Evolutionary conservation across 2,113 vertebrate species (phyloP).

Genomic region (Apus apus): DNA sequence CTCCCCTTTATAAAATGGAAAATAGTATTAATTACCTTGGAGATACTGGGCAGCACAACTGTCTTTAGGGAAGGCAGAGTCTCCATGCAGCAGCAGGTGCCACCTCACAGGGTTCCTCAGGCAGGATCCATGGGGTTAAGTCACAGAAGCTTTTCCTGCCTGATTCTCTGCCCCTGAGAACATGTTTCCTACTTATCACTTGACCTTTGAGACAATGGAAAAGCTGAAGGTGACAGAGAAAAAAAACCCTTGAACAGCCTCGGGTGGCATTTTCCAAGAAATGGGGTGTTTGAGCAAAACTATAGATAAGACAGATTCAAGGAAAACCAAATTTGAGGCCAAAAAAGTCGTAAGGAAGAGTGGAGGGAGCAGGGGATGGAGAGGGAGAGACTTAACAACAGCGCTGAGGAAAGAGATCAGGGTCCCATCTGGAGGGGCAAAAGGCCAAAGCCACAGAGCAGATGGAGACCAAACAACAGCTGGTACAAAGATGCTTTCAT

Average conservation of each 20-base stretch:
- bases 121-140: background rate
- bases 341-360: background rate
- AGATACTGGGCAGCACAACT: background rate
- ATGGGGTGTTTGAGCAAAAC: background rate
- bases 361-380: background rate
- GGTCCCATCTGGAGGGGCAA: conserved; percentile 74
- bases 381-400: background rate
- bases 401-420: conserved; percentile 55
- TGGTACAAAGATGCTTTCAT: conserved; percentile 77
- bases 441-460: conserved; percentile 71
- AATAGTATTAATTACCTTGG: background rate
- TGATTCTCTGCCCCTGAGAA: background rate
- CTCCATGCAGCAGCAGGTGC: background rate
- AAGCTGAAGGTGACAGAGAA: background rate
- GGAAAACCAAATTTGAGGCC: background rate
- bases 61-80: background rate
- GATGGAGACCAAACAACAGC: conserved; percentile 76
- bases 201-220: background rate
- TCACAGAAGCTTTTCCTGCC: background rate
- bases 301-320: background rate
- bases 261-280: background rate
- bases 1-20: background rate
- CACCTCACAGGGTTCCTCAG: background rate
- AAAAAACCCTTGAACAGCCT: background rate
- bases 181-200: background rate